Percentiles rank a stretch among this genome's conserved stretches.
Evolutionary conservation across 92 coral and sea anemone genomes (phyloP).

Genomic region (Blastomussa wellsi): DNA sequence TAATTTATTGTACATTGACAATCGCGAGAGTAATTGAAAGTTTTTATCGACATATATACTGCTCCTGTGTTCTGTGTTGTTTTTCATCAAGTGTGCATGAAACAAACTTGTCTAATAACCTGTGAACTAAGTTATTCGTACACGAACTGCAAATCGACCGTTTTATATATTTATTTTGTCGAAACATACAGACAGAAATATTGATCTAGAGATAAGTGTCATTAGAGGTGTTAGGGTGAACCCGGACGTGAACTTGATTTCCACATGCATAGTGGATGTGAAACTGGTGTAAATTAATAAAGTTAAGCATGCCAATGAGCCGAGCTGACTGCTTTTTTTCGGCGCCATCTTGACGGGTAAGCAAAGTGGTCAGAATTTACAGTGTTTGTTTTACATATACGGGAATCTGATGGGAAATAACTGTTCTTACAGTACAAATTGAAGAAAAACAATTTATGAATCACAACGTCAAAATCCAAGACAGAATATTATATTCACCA

Average conservation of each 20-base stretch:
- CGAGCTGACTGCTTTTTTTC: not conserved
- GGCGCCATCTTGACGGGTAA: too few relatives aligned
- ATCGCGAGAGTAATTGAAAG: slow-evolving; percentile 27
- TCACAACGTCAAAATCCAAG: too few relatives aligned
- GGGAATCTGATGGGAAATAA: too few relatives aligned
- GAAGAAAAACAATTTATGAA: too few relatives aligned
- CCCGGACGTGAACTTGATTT: slow-evolving; percentile 1
- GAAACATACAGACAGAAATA: not conserved
- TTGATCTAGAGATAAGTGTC: not conserved
- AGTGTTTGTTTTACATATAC: too few relatives aligned
- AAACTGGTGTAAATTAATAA: slow-evolving; percentile 9
- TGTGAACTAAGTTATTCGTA: not conserved
- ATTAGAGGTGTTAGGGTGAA: slow-evolving; percentile 12
- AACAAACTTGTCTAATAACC: not conserved
- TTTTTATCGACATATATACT: not conserved
- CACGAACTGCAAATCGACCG: not conserved
- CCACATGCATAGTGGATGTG: not conserved
- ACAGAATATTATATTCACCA: too few relatives aligned
- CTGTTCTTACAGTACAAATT: too few relatives aligned
- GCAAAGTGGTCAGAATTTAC: too few relatives aligned
- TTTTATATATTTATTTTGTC: slow-evolving; percentile 33
- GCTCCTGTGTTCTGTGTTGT: not conserved
- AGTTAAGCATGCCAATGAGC: slow-evolving; percentile 7
- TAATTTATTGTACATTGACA: slow-evolving; percentile 34
- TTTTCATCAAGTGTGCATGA: not conserved